Evolutionary conservation across 2,888 invertebrate genomes (phyloP).

Genomic region (Carterocephalus palaemon): DNA sequence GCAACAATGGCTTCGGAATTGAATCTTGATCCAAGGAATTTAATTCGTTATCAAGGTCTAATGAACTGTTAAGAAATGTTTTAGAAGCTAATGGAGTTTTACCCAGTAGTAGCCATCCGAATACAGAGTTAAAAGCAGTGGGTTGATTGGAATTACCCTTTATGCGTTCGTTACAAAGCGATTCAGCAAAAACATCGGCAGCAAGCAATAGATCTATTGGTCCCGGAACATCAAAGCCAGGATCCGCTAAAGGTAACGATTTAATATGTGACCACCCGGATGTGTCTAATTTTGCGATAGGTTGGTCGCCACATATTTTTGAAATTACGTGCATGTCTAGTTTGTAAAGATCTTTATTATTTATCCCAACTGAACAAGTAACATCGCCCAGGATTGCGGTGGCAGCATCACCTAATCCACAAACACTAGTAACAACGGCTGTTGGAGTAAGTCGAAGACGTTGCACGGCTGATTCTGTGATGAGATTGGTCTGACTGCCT

Average conservation of each 20-base stretch:
- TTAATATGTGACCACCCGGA: slow-evolving; percentile 16
- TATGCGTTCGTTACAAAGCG: slow-evolving; percentile 11
- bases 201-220: slow-evolving; percentile 21
- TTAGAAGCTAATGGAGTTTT: not conserved
- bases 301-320: slow-evolving; percentile 5
- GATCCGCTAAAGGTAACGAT: slow-evolving; percentile 17
- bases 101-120: slow-evolving; percentile 14
- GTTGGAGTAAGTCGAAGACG: not conserved
- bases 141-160: slow-evolving; percentile 9
- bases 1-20: not conserved
- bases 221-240: slow-evolving; percentile 21
- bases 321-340: not conserved
- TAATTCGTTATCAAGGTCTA: not conserved
- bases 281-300: slow-evolving; percentile 5
- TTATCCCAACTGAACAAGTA: not conserved
- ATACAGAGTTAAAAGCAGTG: slow-evolving; percentile 13
- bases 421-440: not conserved
- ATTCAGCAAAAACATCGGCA: slow-evolving; percentile 22
- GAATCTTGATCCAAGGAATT: not conserved
- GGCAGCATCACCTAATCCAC: slow-evolving; percentile 3
- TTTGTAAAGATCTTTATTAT: not conserved
- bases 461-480: slow-evolving; percentile 12
- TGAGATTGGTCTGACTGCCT: slow-evolving; percentile 21
- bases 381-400: not conserved
- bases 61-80: not conserved